Conservation (phyloP, 2,113 vertebrate species). For the Poecile atricapillus region DNA sequence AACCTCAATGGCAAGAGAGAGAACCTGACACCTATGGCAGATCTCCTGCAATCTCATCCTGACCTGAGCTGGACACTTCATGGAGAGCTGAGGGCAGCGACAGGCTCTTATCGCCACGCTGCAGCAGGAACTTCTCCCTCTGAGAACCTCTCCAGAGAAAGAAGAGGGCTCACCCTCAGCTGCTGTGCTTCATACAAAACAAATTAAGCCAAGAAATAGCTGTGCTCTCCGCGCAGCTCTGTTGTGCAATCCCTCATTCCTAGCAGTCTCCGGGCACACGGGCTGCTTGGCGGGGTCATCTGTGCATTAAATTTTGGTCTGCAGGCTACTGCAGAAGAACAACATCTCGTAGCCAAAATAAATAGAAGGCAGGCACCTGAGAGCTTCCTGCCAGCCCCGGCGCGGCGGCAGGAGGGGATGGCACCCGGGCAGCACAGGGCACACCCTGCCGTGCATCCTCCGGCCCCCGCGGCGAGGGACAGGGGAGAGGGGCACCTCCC, state of each 20-base stretch:
- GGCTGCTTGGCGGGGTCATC: conserved; percentile 31
- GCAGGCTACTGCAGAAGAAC: conserved; percentile 33
- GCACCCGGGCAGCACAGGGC: not conserved
- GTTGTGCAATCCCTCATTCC: not conserved
- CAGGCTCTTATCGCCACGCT: not conserved
- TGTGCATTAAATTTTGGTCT: not conserved
- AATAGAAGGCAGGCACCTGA: conserved; percentile 51
- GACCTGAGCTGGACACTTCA: not conserved
- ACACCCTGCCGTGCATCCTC: not conserved
- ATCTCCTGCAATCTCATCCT: not conserved
- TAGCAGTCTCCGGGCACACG: not conserved
- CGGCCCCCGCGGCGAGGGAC: not conserved
- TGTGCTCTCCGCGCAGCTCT: not conserved
- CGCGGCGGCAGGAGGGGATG: not conserved
- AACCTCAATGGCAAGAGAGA: not conserved
- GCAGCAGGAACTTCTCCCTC: conserved; percentile 2
- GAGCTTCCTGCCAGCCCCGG: not conserved
- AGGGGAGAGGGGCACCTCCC: not conserved
- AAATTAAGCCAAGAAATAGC: not conserved
- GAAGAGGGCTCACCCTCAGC: not conserved
- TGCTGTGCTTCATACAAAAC: not conserved
- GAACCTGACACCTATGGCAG: not conserved
- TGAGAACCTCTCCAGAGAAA: conserved; percentile 26
- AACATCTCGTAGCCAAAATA: conserved; percentile 24
- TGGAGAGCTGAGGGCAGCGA: not conserved